phyloP scores from a whole-genome alignment of 2,888 invertebrate species.

The Taphrorychus bicolor region DNA sequence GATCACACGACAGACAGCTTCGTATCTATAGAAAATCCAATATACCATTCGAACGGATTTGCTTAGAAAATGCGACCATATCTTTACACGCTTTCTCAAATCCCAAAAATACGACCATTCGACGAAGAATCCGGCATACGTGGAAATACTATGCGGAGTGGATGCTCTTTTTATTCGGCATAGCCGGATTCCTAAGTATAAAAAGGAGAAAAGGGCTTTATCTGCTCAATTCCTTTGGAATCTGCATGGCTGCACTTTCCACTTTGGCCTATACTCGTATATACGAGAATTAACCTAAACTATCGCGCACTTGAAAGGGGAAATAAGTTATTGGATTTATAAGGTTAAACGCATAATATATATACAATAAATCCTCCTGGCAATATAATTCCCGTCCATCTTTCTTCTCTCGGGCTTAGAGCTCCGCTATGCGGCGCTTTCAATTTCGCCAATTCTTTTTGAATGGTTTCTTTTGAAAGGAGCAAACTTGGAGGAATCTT shows the following conservation, averaged over 20 bases:
- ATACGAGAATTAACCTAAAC: no score
- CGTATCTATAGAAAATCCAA: conserved; percentile 41
- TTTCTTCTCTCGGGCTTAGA: conserved; percentile 42
- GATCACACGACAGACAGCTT: conserved; percentile 31
- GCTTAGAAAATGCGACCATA: conserved; percentile 56
- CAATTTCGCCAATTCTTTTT: conserved; percentile 57
- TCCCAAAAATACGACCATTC: conserved; percentile 60
- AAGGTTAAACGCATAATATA: neutral
- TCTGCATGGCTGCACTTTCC: no score
- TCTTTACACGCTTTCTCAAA: conserved; percentile 58
- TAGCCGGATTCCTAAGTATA: conserved; percentile 1
- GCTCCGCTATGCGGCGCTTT: conserved; percentile 47
- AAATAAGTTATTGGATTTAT: neutral
- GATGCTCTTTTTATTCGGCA: conserved; percentile 21
- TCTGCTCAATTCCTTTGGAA: neutral
- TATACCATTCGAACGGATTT: conserved; percentile 61
- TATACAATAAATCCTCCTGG: conserved; percentile 49
- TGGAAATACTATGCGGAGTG: conserved; percentile 23
- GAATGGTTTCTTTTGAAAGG: conserved; percentile 56
- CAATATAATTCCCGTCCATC: conserved; percentile 50
- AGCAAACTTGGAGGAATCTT: conserved; percentile 57
- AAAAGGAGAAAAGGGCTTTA: neutral
- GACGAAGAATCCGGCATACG: conserved; percentile 51
- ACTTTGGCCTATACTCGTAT: no score
- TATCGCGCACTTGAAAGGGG: neutral